Conservation (phyloP, 2,797 vertebrate species). For the Eleutherodactylus coqui region DNA sequence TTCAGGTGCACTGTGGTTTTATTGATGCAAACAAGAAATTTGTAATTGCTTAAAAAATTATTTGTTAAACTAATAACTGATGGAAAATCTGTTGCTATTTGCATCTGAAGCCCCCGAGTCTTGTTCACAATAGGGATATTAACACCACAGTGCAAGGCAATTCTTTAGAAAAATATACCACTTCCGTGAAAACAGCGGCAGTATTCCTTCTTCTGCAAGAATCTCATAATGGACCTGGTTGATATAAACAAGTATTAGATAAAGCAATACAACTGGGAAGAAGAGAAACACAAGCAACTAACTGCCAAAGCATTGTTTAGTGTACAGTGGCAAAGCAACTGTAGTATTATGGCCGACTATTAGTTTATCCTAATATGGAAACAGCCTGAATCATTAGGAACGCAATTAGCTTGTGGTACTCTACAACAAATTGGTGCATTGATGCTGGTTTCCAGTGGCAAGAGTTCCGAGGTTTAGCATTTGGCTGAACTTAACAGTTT, state of each 20-base stretch:
- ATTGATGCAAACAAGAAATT: constrained; percentile 51
- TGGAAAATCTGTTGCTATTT: constrained; percentile 41
- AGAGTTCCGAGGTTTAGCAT: too few species aligned
- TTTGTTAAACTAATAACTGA: constrained; percentile 40
- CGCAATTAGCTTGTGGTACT: too few species aligned
- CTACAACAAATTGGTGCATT: neutral
- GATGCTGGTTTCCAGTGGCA: too few species aligned
- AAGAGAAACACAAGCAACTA: neutral
- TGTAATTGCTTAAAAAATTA: constrained; percentile 12
- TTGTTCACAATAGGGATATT: constrained; percentile 25
- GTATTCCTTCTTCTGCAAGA: constrained; percentile 28
- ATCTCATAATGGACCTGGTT: constrained; percentile 10
- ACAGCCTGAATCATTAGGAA: neutral
- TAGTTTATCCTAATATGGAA: neutral
- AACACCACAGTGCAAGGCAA: constrained; percentile 54
- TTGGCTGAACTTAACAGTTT: too few species aligned
- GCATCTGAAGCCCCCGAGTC: constrained; percentile 19
- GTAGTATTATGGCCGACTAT: neutral
- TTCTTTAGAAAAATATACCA: constrained; percentile 62
- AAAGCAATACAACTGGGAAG: neutral
- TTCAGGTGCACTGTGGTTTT: constrained; percentile 55
- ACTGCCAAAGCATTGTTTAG: neutral
- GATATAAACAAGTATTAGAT: constrained; percentile 23
- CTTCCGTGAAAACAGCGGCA: constrained; percentile 54
- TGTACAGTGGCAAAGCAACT: neutral